phyloP scores from a whole-genome alignment of 2,797 vertebrate species.

The Alcedo atthis region DNA sequence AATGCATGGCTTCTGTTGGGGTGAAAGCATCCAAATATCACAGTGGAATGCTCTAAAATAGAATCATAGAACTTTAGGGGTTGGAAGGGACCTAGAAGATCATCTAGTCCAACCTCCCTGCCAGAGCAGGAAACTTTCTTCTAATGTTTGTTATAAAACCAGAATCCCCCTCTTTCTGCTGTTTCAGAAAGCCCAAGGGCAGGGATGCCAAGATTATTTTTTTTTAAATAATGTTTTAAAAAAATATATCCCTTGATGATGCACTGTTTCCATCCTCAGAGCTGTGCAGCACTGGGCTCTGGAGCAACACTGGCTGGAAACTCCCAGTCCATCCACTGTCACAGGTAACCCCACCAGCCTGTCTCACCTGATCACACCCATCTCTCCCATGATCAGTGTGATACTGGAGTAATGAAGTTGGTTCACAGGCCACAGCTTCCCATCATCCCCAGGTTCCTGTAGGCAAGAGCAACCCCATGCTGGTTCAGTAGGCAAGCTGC shows the following conservation, averaged over 20 bases:
- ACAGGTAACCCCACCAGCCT: not conserved
- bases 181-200: not conserved
- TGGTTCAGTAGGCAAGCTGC: not conserved
- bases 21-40: not conserved
- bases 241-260: not conserved
- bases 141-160: not conserved
- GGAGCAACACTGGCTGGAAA: not conserved
- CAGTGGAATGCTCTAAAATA: not conserved
- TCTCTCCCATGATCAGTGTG: not conserved
- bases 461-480: not conserved
- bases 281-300: not conserved
- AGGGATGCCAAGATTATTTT: not conserved
- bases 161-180: not conserved
- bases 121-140: not conserved
- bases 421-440: not conserved
- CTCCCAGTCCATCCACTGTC: not conserved
- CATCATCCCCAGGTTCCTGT: not conserved
- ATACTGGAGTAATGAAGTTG: not conserved
- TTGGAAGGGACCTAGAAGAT: no score
- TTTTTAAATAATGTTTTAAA: no score
- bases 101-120: no score
- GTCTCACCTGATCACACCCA: fast-evolving
- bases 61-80: no score
- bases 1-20: not conserved
- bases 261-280: not conserved